A percentile compares a stretch with the other conserved stretches of the same genome.
Conservation (phyloP, 2,888 invertebrate genomes). For the Oscheius sp. region DNA sequence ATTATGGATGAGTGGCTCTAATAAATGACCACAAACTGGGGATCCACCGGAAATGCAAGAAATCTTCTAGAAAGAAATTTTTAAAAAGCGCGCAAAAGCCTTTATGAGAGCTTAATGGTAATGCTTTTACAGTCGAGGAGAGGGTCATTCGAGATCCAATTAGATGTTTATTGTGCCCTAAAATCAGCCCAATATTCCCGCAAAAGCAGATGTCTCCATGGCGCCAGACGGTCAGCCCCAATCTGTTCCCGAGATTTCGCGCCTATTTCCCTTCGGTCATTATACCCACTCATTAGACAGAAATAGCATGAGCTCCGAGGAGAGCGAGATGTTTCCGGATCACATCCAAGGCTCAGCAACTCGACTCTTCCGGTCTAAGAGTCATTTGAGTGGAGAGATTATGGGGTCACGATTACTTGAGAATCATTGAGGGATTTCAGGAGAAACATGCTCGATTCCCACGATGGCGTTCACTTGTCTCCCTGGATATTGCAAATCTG, state of each 20-base stretch:
- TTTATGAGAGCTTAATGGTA: no score
- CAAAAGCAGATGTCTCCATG: slow-evolving; percentile 11
- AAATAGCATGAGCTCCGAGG: not conserved
- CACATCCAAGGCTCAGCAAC: slow-evolving; percentile 1
- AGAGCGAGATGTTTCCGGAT: slow-evolving; percentile 13
- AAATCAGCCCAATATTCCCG: not conserved
- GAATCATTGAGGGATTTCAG: slow-evolving; percentile 32
- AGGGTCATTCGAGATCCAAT: no score
- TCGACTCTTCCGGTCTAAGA: slow-evolving; percentile 20
- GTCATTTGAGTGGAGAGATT: not conserved
- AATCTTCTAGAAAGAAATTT: not conserved
- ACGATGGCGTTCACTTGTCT: slow-evolving; percentile 45
- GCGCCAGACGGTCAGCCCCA: slow-evolving; percentile 20
- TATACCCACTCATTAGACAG: slow-evolving; percentile 10
- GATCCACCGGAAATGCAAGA: not conserved
- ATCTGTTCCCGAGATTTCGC: slow-evolving; percentile 25
- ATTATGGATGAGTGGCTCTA: slow-evolving; percentile 26
- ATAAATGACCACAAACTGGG: slow-evolving; percentile 26
- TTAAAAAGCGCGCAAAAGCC: not conserved
- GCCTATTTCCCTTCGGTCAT: slow-evolving; percentile 16
- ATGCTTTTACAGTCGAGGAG: no score
- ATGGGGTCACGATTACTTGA: not conserved
- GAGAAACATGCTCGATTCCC: slow-evolving; percentile 44
- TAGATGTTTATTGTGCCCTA: no score
- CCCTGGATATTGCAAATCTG: slow-evolving; percentile 52